Percentiles rank a stretch among this genome's conserved stretches.
Conservation (phyloP, 2,888 invertebrate species). For the Noctua fimbriata region DNA sequence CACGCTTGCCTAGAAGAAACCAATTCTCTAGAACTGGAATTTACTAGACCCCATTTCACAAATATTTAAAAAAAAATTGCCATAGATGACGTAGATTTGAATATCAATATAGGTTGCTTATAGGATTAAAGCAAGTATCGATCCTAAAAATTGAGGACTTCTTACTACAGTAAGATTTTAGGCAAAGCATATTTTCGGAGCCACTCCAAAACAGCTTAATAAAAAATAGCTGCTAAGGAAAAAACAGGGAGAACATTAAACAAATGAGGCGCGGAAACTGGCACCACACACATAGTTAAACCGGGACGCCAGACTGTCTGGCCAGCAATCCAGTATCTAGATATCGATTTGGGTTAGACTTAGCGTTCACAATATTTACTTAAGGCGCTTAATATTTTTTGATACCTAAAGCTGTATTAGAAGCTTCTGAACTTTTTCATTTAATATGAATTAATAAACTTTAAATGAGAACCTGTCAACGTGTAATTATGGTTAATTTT, state of each 20-base stretch:
- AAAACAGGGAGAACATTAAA: neutral
- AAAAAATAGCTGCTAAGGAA: neutral
- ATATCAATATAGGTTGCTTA: neutral
- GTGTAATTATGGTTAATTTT: neutral
- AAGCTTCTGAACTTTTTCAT: neutral
- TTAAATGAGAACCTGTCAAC: neutral
- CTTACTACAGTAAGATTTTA: neutral
- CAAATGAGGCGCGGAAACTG: constrained; percentile 56
- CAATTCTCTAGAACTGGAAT: neutral
- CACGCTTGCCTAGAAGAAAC: neutral
- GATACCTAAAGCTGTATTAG: neutral
- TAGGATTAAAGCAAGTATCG: no score
- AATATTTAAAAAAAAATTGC: neutral
- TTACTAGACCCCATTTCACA: neutral
- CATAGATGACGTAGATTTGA: neutral
- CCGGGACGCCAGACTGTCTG: constrained; percentile 81
- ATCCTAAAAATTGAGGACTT: neutral
- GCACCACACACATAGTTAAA: constrained; percentile 51
- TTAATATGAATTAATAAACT: neutral
- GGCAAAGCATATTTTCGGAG: neutral
- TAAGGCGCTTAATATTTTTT: neutral
- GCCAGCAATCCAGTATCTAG: constrained; percentile 73
- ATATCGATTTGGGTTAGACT: constrained; percentile 81
- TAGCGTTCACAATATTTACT: constrained; percentile 61
- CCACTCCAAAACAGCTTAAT: neutral